Percentiles rank a stretch among this genome's conserved stretches.
Conservation (phyloP, 30 jellyfish, hydroid and myxozoan genomes). For the Chrysaora quinquecirrha region DNA sequence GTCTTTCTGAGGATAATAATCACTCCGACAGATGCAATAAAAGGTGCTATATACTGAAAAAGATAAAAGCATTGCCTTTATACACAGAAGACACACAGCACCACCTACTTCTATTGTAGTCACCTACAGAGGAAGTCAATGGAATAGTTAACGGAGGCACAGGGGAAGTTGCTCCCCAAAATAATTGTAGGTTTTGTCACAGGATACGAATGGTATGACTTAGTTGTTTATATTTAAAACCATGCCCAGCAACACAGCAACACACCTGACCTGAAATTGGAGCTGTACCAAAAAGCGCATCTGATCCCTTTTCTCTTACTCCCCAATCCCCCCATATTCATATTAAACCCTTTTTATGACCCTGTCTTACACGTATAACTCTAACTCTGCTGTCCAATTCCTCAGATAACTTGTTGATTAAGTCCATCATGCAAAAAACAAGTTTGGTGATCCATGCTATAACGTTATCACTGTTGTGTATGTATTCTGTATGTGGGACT, state of each 20-base stretch:
- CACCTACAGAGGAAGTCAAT: neutral
- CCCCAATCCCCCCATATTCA: too few species aligned
- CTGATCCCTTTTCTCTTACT: too few species aligned
- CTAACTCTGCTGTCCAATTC: slow-evolving; percentile 26
- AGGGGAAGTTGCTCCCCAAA: neutral
- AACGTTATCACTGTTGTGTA: neutral
- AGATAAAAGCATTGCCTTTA: too few species aligned
- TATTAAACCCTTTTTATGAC: too few species aligned
- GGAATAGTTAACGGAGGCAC: neutral
- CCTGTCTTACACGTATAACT: slow-evolving; percentile 32
- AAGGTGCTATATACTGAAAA: slow-evolving; percentile 34
- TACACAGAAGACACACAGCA: too few species aligned
- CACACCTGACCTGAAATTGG: too few species aligned
- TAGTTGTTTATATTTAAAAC: too few species aligned
- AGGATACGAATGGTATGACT: neutral
- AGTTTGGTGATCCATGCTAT: neutral
- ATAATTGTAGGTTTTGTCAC: neutral
- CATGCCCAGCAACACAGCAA: too few species aligned
- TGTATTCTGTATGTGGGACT: neutral
- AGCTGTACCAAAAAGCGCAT: too few species aligned
- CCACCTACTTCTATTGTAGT: too few species aligned
- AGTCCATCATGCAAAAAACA: neutral
- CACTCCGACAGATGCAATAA: slow-evolving; percentile 27
- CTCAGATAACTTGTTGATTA: slow-evolving; percentile 18
- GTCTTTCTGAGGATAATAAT: neutral